Base-by-base conservation (phyloP, 2,888 invertebrate species). In the Lochmaea capreae region DNA sequence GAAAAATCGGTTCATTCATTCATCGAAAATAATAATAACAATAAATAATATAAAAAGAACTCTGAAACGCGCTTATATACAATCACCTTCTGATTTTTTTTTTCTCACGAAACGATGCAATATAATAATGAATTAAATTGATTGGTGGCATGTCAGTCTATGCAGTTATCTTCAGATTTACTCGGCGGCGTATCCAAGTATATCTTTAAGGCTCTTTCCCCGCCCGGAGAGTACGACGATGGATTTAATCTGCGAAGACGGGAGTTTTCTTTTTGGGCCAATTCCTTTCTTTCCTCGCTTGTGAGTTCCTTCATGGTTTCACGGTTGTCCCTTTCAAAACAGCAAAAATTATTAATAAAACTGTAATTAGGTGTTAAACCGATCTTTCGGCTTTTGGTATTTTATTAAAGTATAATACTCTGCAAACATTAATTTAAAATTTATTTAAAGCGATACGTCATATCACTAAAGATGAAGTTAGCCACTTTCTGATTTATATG, bases 131-230 rank as follows among this genome's bases (percentile, higher is more conserved):
- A 82, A 78, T 82, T 82, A 77, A 83, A 82, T 73, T 76, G 79
- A 79, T 83, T 81, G 75, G 81, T 81, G 81, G 81, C 83, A 80
- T 84, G 86, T 87, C 86, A 87, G 85, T 87, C 87, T 81, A 84
- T 82, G 79, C 82, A 84, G 73, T 80, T 82, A 75, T 87, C 86
- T 58, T 86, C 86, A 33, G 83, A 80, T 81, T 87, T 87, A 76
- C 84, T 84, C 65, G 87, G 87, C 77, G 87, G 86, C 74, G 88
- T 86, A 81, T 93, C 92, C 80, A 93, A 87, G 85, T 93, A 92
- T 80, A 94, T 94, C 88, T 93, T 93, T 67, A 94, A 87, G 43
- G 92, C 93, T 81, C 90, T 89, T 85, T 94, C 94, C 81, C 91
- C 91, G 65, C 93, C 89, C 54, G 91, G 91, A 72, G 91, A 91